Base-by-base conservation (phyloP, 2,113 vertebrate species). In the Gila orcuttii region DNA sequence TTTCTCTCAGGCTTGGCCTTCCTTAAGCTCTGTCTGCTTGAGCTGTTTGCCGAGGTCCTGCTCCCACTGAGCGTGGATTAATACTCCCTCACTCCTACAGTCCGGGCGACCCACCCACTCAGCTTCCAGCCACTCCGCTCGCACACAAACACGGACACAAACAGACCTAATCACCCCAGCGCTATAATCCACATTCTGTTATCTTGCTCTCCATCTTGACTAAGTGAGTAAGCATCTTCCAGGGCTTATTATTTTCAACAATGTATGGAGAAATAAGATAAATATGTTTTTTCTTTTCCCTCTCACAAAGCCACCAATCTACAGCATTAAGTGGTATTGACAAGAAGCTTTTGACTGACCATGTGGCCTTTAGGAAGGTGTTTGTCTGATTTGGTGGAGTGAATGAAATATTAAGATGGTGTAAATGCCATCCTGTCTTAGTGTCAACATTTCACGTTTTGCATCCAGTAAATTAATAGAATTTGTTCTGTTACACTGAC, bases 1-100 rank as follows among this genome's bases (percentile, higher is more conserved):
- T 97, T 97, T 97, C 96, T 96, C 95, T 94, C 94, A 96, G 94
- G 95, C 96, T 97, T 95, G 96, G 96, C 94, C 94, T 95, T 95
- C 93, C 95, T 96, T 97, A 97, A 98, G 96, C 96, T 95, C 95
- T 96, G 96, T 96, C 96, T 95, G 96, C 95, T 95, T 95, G 95
- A 97, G 96, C 96, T 96, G 95, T 96, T 95, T 92, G 93, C 88
- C 95, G 94, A 95, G 94, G 97, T 97, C 95, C 96, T 96, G 96
- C 96, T 96, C 95, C 93, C 93, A 95, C 95, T 99, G 97, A 99
- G 97, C 96, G 95, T 95, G 95, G 97, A 99, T 99, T 99, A 99
- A 97, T 96, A 96, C 96, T 96, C 96, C 96, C 96, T 96, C 96
- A 93, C 87, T 88, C 64, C 75, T 76, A 50, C 13, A 73, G 85